Conservation (phyloP, 2,888 invertebrate species). For the Pseudoips prasinana region DNA sequence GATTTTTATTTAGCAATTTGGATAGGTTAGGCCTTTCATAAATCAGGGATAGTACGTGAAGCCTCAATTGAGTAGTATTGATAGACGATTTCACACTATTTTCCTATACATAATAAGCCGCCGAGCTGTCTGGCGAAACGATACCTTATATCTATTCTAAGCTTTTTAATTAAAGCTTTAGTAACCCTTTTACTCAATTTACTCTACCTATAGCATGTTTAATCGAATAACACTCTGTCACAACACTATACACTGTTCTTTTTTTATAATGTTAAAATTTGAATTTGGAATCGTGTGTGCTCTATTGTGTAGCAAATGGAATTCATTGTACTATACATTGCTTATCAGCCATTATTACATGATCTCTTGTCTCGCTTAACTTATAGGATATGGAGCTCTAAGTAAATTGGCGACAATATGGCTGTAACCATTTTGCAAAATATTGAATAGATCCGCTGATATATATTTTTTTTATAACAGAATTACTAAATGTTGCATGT, state of each 20-base stretch:
- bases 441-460: conserved; percentile 40
- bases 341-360: conserved; percentile 44
- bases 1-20: too few species aligned
- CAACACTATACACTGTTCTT: conserved; percentile 42
- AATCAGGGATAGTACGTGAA: too few species aligned
- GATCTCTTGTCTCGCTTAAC: conserved; percentile 31
- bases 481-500: conserved; percentile 45
- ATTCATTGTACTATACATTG: conserved; percentile 64
- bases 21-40: too few species aligned
- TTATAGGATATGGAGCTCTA: conserved; percentile 20
- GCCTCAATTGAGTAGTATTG: too few species aligned
- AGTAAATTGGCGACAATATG: conserved; percentile 18
- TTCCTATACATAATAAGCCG: background rate
- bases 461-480: conserved; percentile 18
- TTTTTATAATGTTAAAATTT: conserved; percentile 63
- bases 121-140: too few species aligned
- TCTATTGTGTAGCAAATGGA: conserved; percentile 77
- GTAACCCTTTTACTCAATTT: too few species aligned
- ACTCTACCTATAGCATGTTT: conserved; percentile 8
- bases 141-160: too few species aligned
- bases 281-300: conserved; percentile 77
- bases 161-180: too few species aligned
- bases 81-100: too few species aligned
- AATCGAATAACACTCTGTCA: conserved; percentile 16
- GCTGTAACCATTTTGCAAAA: conserved; percentile 47